Base-by-base conservation (phyloP, 1,140 invertebrate genomes). In the Bemisia tabaci region DNA sequence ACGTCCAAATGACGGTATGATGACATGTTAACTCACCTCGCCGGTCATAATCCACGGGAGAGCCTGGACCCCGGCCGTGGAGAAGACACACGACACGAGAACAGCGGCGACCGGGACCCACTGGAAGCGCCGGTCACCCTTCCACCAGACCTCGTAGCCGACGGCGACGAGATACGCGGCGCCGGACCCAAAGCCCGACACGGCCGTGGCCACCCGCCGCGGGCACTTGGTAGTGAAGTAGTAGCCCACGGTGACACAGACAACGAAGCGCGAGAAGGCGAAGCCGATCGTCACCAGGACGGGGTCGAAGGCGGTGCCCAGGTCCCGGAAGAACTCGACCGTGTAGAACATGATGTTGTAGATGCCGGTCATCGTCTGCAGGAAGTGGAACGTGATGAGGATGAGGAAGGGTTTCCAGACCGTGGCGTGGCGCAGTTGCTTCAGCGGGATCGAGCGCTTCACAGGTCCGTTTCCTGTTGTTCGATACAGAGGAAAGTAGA, bases 331-430 rank as follows among this genome's bases (percentile, higher is more conserved):
- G 71, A 89, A 82, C 66, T 81, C 82, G 1, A 89, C 85, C 0
- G 85, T 84, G 71, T 90, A 91, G 74, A 88, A 91, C 48, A 91
- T 78, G 2, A 91, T 84, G 1, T 87, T 84, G 75, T 91, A 88
- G 25, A 88, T 87, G 2, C 87, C 87, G 0, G 83, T 84, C 60
- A 85, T 77, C 71, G 87, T 85, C 80, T 89, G 87, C 67, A 87
- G 83, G 2, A 84, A 73, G 75, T 88, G 88, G 73, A 88, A 83
- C 0, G 78, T 68, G 2, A 87, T 78, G 0, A 88, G 76, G 1
- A 87, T 79, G 0, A 82, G 68, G 70, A 88, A 86, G 0, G 87
- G 86, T 71, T 86, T 86, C 68, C 85, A 76, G 0, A 82, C 79
- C 59, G 74, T 75, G 0, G 79, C 72, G 39, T 72, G 74, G 22